Percentiles rank a stretch among this genome's conserved stretches.
Evolutionary conservation across 1,140 invertebrate genomes (phyloP).

Genomic region (Drosophila sproati): DNA sequence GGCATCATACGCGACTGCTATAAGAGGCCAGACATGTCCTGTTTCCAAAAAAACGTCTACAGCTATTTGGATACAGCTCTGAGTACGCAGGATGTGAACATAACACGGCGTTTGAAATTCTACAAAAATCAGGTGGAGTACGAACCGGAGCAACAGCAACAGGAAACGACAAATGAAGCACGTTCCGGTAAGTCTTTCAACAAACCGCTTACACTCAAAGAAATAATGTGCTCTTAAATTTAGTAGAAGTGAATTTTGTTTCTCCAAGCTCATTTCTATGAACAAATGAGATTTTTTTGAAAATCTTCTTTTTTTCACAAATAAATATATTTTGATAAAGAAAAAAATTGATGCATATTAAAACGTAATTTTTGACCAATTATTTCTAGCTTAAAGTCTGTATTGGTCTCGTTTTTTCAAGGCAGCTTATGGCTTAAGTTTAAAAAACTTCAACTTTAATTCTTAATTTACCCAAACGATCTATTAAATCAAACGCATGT

Average conservation of each 20-base stretch:
- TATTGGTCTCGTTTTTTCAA: too few relatives aligned
- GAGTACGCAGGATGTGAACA: conserved; percentile 87
- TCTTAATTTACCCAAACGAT: conserved; percentile 5
- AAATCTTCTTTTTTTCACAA: too few relatives aligned
- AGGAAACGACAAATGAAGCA: conserved; percentile 40
- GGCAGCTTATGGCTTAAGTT: too few relatives aligned
- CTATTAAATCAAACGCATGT: neutral
- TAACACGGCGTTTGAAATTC: conserved; percentile 89
- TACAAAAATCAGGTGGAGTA: conserved; percentile 88
- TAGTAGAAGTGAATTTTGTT: too few relatives aligned
- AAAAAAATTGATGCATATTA: too few relatives aligned
- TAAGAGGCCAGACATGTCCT: conserved; percentile 88
- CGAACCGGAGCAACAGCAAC: conserved; percentile 82
- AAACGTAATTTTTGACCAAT: too few relatives aligned
- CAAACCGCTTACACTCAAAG: neutral
- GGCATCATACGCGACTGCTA: conserved; percentile 89
- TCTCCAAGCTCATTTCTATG: too few relatives aligned
- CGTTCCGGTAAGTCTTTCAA: conserved; percentile 63
- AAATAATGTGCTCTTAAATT: too few relatives aligned
- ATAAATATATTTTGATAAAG: too few relatives aligned
- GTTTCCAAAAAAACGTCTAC: conserved; percentile 91
- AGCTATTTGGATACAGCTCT: conserved; percentile 88
- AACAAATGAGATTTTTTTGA: too few relatives aligned
- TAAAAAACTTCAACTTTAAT: neutral
- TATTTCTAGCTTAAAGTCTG: too few relatives aligned